Evolutionary conservation across 2,113 vertebrate species (phyloP), one percentile per base, ranked within the genome.

Genomic region (Cinclus cinclus): DNA sequence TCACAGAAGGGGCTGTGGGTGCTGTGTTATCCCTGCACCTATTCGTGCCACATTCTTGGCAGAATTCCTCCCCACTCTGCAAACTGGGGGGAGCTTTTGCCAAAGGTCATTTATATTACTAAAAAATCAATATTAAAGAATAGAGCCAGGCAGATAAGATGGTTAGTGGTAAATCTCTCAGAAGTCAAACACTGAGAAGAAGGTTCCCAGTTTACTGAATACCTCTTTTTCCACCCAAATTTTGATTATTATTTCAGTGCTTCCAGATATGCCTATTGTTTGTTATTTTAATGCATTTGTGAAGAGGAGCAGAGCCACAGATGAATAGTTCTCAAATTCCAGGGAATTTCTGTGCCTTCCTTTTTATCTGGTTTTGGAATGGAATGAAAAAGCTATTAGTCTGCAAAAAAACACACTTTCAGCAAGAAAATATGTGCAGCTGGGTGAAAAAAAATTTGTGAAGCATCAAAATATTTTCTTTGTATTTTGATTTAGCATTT

Each of bases 11-110:
- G 15, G 20, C 15, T 74, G 21, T 27, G 30, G 65, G 11, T 44
- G 46, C 3, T 76, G 37, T 7, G 31, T 0, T 41, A 12, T 10
- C 67, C 23, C 31, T 17, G 15, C 56, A 41, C 25, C 22, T 25
- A 4, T 25, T 35, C 2, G 0, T 78, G 31, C 46, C 33, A 0
- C 3, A 4, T 3, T 5, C 0, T 24, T 4, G 37, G 28, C 35
- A 56, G 15, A 15, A n/a, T 47, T 77, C 6, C 0, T 22, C 30
- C 30, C 58, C 56, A 33, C 6, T 4, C 6, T 31, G 27, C 13
- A 31, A 27, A 64, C 0, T 35, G 18, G 6, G 12, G 15, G 15
- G 7, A 1, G 6, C 9, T 87, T 87, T 25, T 68, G 42, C 16
- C 52, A 64, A 31, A 63, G 21, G 15, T 59, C 7, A 23, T 46